Conservation (phyloP, 2,888 invertebrate species). For the Rugalucina vietnamica region DNA sequence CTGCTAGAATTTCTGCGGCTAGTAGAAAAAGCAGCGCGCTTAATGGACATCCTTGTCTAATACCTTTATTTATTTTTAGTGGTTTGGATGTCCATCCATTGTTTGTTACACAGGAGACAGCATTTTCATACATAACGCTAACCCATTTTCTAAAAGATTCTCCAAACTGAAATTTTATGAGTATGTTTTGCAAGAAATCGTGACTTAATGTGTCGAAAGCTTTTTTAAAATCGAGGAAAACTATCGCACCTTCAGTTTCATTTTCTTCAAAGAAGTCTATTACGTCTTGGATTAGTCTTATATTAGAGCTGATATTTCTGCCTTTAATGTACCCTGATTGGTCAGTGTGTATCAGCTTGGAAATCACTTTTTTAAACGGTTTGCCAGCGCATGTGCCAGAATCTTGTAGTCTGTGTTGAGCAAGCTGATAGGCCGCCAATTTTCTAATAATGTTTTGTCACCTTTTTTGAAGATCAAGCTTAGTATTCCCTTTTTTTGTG, state of each 20-base stretch:
- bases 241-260: conserved; percentile 9
- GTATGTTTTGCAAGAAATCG: background rate
- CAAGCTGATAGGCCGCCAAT: conserved; percentile 27
- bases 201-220: conserved; percentile 21
- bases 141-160: conserved; percentile 14
- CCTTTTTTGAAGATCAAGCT: background rate
- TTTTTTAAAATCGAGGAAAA: conserved; percentile 25
- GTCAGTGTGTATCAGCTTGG: background rate
- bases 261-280: conserved; percentile 13
- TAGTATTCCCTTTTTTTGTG: conserved; percentile 30
- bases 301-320: conserved; percentile 23
- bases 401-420: conserved; percentile 26
- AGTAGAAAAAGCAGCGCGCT: conserved; percentile 19
- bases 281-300: conserved; percentile 23
- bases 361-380: conserved; percentile 12
- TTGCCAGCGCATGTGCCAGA: conserved; percentile 3
- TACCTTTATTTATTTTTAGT: background rate
- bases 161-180: conserved; percentile 19
- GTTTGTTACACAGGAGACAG: background rate
- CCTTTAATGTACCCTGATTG: conserved; percentile 26
- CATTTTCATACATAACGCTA: conserved; percentile 6
- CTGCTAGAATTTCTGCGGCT: conserved; percentile 15
- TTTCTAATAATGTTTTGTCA: background rate
- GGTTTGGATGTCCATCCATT: conserved; percentile 19
- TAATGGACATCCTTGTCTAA: conserved; percentile 28